A percentile compares a stretch with the other conserved stretches of the same genome.
These are phyloP conservation scores for Gobionotothen gibberifrons DNA, from an alignment of 2,797 vertebrate genomes.

Conservation along the genomic window DNA sequence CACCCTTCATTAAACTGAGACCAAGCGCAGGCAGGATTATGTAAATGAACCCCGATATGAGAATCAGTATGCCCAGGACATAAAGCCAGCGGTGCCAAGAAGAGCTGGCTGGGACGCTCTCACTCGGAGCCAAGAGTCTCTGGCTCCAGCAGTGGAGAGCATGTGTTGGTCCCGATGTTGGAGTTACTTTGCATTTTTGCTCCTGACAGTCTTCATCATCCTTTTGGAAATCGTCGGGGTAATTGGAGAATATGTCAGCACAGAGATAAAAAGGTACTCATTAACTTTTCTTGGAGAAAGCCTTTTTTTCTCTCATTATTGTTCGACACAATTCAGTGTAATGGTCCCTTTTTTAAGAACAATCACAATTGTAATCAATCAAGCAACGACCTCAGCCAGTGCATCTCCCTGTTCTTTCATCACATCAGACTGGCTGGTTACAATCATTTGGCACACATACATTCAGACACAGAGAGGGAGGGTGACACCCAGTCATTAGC, in stretches of 20 bases:
- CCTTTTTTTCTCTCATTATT: slow-evolving; percentile 54
- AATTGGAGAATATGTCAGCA: slow-evolving; percentile 79
- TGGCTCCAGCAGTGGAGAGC: slow-evolving; percentile 77
- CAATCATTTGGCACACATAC: slow-evolving; percentile 52
- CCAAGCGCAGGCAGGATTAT: slow-evolving; percentile 79
- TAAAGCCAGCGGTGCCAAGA: slow-evolving; percentile 72
- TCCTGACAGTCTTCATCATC: slow-evolving; percentile 78
- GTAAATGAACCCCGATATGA: slow-evolving; percentile 79
- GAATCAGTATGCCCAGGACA: slow-evolving; percentile 78
- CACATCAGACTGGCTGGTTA: slow-evolving; percentile 67
- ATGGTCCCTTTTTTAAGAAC: slow-evolving; percentile 73
- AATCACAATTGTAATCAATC: slow-evolving; percentile 77
- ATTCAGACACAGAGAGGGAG: slow-evolving; percentile 33
- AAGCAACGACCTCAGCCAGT: slow-evolving; percentile 76
- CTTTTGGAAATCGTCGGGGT: slow-evolving; percentile 70
- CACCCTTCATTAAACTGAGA: slow-evolving; percentile 81
- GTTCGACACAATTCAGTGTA: slow-evolving; percentile 67
- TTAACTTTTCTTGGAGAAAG: slow-evolving; percentile 75
- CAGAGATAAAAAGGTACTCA: slow-evolving; percentile 77
- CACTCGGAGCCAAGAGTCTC: slow-evolving; percentile 75
- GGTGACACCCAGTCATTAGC: slow-evolving; percentile 66
- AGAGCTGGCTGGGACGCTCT: slow-evolving; percentile 71
- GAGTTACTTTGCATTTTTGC: slow-evolving; percentile 75
- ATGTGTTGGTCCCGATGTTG: slow-evolving; percentile 81
- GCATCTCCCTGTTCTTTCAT: slow-evolving; percentile 69